Base-by-base conservation (phyloP, 2,113 vertebrate genomes). In the Ellobius talpinus region DNA sequence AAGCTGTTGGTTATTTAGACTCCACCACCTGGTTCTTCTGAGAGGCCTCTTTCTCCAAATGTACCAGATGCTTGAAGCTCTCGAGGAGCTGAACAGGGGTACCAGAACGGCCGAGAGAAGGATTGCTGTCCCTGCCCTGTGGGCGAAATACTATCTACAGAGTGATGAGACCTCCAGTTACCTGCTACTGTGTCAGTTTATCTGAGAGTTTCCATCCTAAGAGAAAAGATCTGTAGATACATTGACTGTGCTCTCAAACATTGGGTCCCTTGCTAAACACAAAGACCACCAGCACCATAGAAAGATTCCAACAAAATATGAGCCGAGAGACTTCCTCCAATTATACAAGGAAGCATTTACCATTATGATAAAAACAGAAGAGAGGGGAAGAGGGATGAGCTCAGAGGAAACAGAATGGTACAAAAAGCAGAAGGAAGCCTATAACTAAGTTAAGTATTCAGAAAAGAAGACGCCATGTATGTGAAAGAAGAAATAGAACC, bases 381-480 rank as follows among this genome's bases (percentile, higher is more conserved):
- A 94, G 81, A 26, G 1, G 68, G 4, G 16, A 42, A 92, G 45
- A 63, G 42, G 81, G 78, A 45, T 24, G 12, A 92, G 87, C 47
- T 70, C 11, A 19, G 74, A 52, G 36, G 36, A 89, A 79, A 58
- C 8, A 88, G 11, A 42, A 72, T 5, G 33, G 14, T 84, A 1
- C 4, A 87, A 50, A 90, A 79, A 94, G 31, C 11, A 86, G n/a
- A 45, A 50, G 36, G 58, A 92, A 92, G 78, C 23, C 36, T 66
- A 87, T 89, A 91, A 47, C 36, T 89, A 82, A 93, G 77, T n/a
- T 31, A 74, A 93, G 68, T 36, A 68, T 52, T 95, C 36, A 47
- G n/a, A 87, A 52, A 74, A 77, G 61, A 72, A 89, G 65, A 47
- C 74, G 47, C 17, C 36, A 45, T 58, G 45, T 73, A 21, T 9